These are phyloP conservation scores for Onychomys leucogaster DNA, from an alignment of 2,797 vertebrate genomes.

Conservation along the genomic window DNA sequence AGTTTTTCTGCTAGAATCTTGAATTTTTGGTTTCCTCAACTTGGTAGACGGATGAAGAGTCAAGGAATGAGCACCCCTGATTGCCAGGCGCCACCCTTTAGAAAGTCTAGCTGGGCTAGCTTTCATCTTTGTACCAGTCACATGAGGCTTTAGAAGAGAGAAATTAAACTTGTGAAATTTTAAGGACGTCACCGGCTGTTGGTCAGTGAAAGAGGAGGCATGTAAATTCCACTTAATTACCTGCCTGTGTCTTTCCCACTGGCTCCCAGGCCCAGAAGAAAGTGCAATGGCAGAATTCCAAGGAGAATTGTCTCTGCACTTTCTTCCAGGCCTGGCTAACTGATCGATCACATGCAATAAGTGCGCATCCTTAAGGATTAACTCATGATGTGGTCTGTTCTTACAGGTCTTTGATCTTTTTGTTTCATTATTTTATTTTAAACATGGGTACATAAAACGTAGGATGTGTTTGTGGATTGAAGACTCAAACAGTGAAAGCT, in stretches of 20 bases:
- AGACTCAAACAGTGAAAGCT: conserved; percentile 49
- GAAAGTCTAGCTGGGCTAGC: neutral
- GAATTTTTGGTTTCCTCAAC: neutral
- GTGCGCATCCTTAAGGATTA: neutral
- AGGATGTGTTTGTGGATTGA: conserved; percentile 42
- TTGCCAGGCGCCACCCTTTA: neutral
- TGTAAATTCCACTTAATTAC: neutral
- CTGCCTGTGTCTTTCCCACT: neutral
- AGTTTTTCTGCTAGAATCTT: neutral
- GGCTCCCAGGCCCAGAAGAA: neutral
- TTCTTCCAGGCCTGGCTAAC: neutral
- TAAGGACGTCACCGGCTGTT: neutral
- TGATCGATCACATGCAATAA: neutral
- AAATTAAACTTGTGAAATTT: neutral
- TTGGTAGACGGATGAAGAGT: neutral
- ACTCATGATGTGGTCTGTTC: neutral
- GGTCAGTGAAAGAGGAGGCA: neutral
- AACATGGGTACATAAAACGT: conserved; percentile 1
- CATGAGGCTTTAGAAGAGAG: neutral
- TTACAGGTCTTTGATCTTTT: neutral
- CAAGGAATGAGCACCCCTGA: neutral
- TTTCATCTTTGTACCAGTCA: neutral
- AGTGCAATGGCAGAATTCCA: neutral
- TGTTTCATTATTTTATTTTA: neutral
- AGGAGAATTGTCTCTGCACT: neutral